These are phyloP conservation scores for Thomomys bottae DNA, from an alignment of 2,113 vertebrate genomes.

Conservation along the genomic window DNA sequence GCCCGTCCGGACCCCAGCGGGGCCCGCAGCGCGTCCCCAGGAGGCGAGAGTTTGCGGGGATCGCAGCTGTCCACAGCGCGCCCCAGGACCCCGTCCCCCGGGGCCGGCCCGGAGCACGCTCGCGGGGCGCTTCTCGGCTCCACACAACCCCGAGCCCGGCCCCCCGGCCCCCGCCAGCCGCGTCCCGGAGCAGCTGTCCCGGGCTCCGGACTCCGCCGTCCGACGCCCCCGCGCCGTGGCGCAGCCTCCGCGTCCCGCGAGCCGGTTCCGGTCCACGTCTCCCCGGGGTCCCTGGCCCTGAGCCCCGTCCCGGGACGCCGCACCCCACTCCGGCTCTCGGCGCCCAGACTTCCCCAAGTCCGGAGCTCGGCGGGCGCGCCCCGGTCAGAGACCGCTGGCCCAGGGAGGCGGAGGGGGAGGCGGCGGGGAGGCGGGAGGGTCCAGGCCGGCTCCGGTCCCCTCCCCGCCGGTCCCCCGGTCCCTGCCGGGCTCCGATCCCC, in stretches of 20 bases:
- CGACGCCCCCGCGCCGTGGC: background rate
- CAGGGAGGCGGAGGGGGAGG: no score
- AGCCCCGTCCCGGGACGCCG: background rate
- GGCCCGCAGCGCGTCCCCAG: background rate
- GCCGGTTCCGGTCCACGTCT: background rate
- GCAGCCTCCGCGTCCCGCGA: background rate
- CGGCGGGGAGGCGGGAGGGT: background rate
- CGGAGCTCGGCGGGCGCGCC: conserved; percentile 1
- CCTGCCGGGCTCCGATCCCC: background rate
- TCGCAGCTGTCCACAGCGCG: background rate
- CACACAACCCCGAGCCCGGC: background rate
- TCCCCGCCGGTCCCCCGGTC: background rate
- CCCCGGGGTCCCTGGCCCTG: background rate
- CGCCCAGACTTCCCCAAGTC: conserved; percentile 28
- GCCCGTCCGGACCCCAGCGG: background rate
- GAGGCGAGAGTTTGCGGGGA: background rate
- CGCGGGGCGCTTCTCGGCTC: background rate
- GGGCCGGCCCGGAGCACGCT: background rate
- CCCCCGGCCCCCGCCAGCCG: background rate
- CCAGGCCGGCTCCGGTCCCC: background rate
- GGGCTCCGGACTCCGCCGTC: no score
- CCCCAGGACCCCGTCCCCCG: background rate
- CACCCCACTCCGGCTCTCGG: background rate
- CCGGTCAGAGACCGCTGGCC: no score
- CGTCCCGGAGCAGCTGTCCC: no score